phyloP scores from a whole-genome alignment of 2,888 invertebrate species.

The Drosophila incognita region DNA sequence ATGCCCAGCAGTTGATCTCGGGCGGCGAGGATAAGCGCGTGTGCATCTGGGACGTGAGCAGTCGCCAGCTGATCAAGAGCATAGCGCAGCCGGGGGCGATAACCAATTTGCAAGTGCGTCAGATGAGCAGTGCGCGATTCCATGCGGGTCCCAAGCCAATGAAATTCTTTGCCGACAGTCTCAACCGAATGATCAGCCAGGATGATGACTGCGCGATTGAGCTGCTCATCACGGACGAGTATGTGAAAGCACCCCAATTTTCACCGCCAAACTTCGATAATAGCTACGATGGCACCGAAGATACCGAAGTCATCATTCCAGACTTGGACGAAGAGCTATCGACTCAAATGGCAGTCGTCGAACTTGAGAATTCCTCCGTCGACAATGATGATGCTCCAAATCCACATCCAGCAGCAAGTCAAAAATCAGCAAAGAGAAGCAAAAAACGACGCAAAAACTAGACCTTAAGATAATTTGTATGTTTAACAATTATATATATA shows the following conservation, averaged over 20 bases:
- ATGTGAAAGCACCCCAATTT: background rate
- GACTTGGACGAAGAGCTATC: background rate
- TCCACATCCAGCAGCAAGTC: background rate
- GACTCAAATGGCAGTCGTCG: background rate
- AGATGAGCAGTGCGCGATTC: constrained; percentile 87
- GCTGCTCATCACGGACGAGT: constrained; percentile 78
- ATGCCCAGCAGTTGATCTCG: constrained; percentile 90
- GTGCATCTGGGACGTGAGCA: constrained; percentile 92
- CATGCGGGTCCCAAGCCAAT: constrained; percentile 87
- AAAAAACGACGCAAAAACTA: constrained; percentile 22
- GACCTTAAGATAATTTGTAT: background rate
- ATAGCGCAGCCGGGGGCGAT: constrained; percentile 91
- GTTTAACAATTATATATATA: constrained; percentile 29
- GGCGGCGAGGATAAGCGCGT: constrained; percentile 91
- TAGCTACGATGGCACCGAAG: constrained; percentile 10
- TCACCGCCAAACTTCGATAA: constrained; percentile 15
- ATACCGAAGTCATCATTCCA: background rate
- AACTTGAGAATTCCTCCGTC: too few species aligned
- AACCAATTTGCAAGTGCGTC: constrained; percentile 89
- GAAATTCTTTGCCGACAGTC: constrained; percentile 86
- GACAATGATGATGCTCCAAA: background rate
- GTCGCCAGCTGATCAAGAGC: constrained; percentile 90
- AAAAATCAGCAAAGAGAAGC: constrained; percentile 3
- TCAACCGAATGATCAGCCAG: constrained; percentile 88
- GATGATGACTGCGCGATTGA: constrained; percentile 84